Evolutionary conservation across 2,888 invertebrate genomes (phyloP).

Genomic region (Scelioninae gen. 1): DNA sequence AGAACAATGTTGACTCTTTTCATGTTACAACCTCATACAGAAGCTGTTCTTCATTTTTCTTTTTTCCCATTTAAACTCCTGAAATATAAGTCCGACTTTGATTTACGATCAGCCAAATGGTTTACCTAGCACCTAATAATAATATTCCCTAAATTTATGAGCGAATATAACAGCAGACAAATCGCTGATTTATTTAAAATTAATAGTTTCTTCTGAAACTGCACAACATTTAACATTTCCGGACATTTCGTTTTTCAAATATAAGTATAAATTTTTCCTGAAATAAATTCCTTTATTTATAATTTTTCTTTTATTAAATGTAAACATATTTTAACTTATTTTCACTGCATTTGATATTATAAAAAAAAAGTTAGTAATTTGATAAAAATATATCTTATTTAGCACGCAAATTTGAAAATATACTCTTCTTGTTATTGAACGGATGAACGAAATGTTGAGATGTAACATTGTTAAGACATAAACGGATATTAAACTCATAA

Average conservation of each 20-base stretch:
- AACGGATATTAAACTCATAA: conserved; percentile 83
- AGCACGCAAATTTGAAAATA: not conserved
- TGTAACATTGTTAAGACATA: conserved; percentile 82
- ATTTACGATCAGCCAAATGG: conserved; percentile 66
- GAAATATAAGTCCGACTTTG: conserved; percentile 51
- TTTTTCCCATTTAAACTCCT: conserved; percentile 46
- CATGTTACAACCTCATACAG: conserved; percentile 60
- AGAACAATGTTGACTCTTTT: conserved; percentile 72
- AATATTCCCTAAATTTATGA: conserved; percentile 25
- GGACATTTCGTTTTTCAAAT: too few species aligned
- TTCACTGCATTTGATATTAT: too few species aligned
- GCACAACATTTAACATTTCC: too few species aligned
- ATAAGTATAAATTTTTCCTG: too few species aligned
- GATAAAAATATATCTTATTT: not conserved
- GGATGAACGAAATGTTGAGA: conserved; percentile 45
- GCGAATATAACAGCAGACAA: too few species aligned
- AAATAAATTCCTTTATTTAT: too few species aligned
- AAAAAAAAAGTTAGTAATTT: not conserved
- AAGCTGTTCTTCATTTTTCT: conserved; percentile 56
- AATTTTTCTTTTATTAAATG: not conserved
- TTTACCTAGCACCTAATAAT: conserved; percentile 36
- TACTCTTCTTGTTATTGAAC: conserved; percentile 26
- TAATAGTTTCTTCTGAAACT: too few species aligned
- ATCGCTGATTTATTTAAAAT: too few species aligned
- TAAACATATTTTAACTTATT: not conserved